These are phyloP conservation scores for Cheumatopsyche charites DNA, from an alignment of 1,140 invertebrate species.

Conservation along the genomic window DNA sequence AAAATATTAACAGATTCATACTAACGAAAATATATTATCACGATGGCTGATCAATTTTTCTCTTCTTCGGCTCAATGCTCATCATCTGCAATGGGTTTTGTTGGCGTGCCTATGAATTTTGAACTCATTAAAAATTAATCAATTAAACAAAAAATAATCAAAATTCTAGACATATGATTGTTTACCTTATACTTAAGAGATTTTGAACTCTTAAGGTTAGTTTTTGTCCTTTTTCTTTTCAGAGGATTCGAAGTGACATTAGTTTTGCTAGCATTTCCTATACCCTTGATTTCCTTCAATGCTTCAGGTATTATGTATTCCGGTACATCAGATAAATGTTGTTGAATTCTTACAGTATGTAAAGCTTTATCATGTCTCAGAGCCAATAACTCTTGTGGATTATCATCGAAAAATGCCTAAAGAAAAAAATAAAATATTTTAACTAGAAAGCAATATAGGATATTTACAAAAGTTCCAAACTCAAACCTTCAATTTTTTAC, in stretches of 20 bases:
- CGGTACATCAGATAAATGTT: slow-evolving; percentile 90
- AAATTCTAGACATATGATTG: slow-evolving; percentile 5
- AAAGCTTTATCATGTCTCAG: slow-evolving; percentile 91
- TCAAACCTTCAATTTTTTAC: slow-evolving; percentile 85
- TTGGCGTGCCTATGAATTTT: slow-evolving; percentile 54
- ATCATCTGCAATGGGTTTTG: slow-evolving; percentile 57
- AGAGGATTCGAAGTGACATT: slow-evolving; percentile 48
- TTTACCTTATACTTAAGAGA: slow-evolving; percentile 57
- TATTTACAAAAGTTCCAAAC: slow-evolving; percentile 21
- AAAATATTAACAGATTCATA: slow-evolving; percentile 18
- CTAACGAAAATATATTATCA: slow-evolving; percentile 29
- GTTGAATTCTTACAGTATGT: slow-evolving; percentile 83
- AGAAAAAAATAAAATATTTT: slow-evolving; percentile 20
- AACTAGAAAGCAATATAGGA: background rate
- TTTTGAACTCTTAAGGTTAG: slow-evolving; percentile 53
- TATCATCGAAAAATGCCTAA: slow-evolving; percentile 92
- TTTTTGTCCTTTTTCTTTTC: slow-evolving; percentile 52
- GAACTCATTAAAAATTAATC: slow-evolving; percentile 27
- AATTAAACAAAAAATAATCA: background rate
- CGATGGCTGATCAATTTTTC: slow-evolving; percentile 37
- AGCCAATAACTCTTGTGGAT: slow-evolving; percentile 88
- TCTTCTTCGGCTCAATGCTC: slow-evolving; percentile 40
- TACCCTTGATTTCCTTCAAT: slow-evolving; percentile 67
- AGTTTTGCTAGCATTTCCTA: slow-evolving; percentile 52
- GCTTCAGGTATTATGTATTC: slow-evolving; percentile 89